Percentiles rank a stretch among this genome's conserved stretches.
These are phyloP conservation scores for Drosophila sturtevanti DNA, from an alignment of 1,140 invertebrate genomes.

Conservation along the genomic window DNA sequence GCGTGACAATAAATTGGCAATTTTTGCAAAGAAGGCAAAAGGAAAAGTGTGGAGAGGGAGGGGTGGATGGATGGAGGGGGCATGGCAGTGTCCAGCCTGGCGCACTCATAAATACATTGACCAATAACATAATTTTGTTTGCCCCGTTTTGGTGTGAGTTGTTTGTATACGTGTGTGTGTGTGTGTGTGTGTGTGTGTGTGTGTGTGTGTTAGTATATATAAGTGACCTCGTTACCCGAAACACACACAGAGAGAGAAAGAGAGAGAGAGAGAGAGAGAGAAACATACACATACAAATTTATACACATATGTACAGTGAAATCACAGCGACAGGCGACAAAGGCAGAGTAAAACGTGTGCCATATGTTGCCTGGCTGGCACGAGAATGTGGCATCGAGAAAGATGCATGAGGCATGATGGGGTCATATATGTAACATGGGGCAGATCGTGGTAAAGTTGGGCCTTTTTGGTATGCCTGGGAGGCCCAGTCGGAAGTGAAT, in stretches of 20 bases:
- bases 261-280: background rate
- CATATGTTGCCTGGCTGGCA: conserved; percentile 51
- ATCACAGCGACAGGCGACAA: conserved; percentile 65
- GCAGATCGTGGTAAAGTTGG: background rate
- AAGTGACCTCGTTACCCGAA: conserved; percentile 60
- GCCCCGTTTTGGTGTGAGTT: background rate
- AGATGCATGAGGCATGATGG: background rate
- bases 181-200: conserved; percentile 49
- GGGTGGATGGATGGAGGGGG: background rate
- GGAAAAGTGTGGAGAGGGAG: background rate
- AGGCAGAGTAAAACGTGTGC: conserved; percentile 52
- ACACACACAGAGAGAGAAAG: conserved; percentile 5
- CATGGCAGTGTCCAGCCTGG: conserved; percentile 4
- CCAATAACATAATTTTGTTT: conserved; percentile 75
- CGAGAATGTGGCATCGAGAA: background rate
- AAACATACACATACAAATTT: background rate
- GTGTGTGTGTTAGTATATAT: no score
- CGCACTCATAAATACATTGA: conserved; percentile 75
- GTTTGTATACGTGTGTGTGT: conserved; percentile 25
- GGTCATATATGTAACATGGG: no score
- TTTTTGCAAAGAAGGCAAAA: conserved; percentile 36
- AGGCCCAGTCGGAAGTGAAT: conserved; percentile 35
- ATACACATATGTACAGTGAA: conserved; percentile 30
- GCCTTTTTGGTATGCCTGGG: background rate
- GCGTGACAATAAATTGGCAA: conserved; percentile 67